These are phyloP conservation scores for Tenthredo scrophulariae DNA, from an alignment of 2,888 invertebrate species.

Conservation along the genomic window DNA sequence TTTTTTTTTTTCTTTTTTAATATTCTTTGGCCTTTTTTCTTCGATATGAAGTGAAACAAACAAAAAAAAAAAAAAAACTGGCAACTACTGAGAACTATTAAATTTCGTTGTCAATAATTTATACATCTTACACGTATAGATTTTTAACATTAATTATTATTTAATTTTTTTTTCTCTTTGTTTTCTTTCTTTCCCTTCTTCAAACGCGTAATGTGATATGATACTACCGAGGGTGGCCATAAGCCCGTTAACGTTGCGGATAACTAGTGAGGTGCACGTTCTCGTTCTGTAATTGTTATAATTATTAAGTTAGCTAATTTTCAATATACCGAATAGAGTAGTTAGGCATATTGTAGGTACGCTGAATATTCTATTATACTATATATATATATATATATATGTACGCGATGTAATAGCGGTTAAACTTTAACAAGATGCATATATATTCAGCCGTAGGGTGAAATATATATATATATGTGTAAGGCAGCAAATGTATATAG, in stretches of 20 bases:
- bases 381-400: slow-evolving; percentile 68
- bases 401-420: slow-evolving; percentile 66
- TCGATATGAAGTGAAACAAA: not conserved
- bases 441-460: not conserved
- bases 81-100: slow-evolving; percentile 27
- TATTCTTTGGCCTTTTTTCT: not conserved
- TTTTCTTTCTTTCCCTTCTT: not conserved
- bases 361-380: slow-evolving; percentile 54
- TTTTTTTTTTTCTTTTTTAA: not conserved
- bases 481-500: slow-evolving; percentile 70
- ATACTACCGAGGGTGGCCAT: slow-evolving; percentile 57
- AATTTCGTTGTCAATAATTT: not conserved
- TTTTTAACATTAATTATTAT: slow-evolving; percentile 25
- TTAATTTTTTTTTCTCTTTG: not conserved
- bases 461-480: slow-evolving; percentile 31
- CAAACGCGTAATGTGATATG: slow-evolving; percentile 53
- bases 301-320: slow-evolving; percentile 67
- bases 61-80: not conserved
- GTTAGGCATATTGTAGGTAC: slow-evolving; percentile 19
- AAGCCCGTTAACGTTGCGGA: slow-evolving; percentile 42
- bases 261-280: slow-evolving; percentile 38
- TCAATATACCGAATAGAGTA: slow-evolving; percentile 55
- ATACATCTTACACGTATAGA: not conserved
- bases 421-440: slow-evolving; percentile 54
- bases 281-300: slow-evolving; percentile 44